Conservation (phyloP, 92 coral and sea anemone species). For the Parazoanthus swiftii region DNA sequence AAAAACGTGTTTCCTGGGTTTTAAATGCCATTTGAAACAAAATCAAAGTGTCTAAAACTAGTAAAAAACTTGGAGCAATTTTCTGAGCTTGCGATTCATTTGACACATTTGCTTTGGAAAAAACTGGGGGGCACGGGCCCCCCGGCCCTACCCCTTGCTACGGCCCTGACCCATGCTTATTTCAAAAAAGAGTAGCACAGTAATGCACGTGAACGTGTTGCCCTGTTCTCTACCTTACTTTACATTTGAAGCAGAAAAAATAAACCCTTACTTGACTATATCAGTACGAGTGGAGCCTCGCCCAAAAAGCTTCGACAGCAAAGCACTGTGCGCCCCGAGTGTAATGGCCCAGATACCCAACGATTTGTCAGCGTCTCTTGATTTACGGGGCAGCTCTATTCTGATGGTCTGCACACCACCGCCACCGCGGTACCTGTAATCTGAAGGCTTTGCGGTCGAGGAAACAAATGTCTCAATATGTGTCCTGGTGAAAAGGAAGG, state of each 20-base stretch:
- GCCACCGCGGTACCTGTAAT: neutral
- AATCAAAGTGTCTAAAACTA: too few relatives aligned
- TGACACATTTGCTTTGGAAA: too few relatives aligned
- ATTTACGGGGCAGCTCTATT: neutral
- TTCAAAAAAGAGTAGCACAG: too few relatives aligned
- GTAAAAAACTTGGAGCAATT: too few relatives aligned
- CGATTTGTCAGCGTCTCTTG: neutral
- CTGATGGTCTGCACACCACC: neutral
- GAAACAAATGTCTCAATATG: neutral
- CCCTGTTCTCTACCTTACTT: too few relatives aligned
- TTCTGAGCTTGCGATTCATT: too few relatives aligned
- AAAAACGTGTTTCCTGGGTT: too few relatives aligned
- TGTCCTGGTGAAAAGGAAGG: neutral
- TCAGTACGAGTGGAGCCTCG: constrained; percentile 24
- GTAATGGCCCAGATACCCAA: constrained; percentile 52
- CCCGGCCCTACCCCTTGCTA: too few relatives aligned
- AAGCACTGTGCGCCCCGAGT: constrained; percentile 66
- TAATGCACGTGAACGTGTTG: too few relatives aligned
- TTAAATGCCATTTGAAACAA: too few relatives aligned
- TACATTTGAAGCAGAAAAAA: neutral
- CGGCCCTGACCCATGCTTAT: too few relatives aligned
- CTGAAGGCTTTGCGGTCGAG: neutral
- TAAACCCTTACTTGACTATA: constrained; percentile 39
- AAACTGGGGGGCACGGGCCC: too few relatives aligned
- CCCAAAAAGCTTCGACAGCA: constrained; percentile 44